A percentile compares a stretch with the other conserved stretches of the same genome.
Evolutionary conservation across 1,140 invertebrate genomes (phyloP).

Genomic region (Papilio dardanus): DNA sequence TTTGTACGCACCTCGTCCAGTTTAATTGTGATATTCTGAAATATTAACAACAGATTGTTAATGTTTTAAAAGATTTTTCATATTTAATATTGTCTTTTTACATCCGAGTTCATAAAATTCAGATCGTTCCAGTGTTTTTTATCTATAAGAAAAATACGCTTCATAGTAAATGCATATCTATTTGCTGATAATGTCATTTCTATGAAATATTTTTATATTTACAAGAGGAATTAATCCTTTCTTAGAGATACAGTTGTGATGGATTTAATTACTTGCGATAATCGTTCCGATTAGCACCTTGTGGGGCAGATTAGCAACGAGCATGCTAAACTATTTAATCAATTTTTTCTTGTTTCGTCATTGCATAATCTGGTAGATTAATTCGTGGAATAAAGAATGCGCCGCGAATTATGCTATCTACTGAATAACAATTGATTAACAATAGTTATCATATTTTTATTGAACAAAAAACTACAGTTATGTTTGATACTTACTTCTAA

Average conservation of each 20-base stretch:
- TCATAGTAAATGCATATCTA: neutral
- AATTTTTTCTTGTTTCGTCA: neutral
- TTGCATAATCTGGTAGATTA: neutral
- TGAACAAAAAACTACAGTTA: too few species aligned
- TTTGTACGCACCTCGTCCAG: conserved; percentile 60
- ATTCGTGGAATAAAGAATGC: neutral
- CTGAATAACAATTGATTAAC: too few species aligned
- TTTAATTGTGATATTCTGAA: conserved; percentile 71
- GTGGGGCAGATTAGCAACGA: neutral
- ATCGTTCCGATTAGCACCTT: neutral
- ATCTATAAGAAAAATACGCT: neutral
- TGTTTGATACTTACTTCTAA: conserved; percentile 55
- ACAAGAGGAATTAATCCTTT: neutral
- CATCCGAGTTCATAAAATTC: too few species aligned
- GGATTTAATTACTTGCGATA: neutral
- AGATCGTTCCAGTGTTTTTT: too few species aligned
- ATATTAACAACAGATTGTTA: conserved; percentile 41
- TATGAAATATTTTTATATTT: conserved; percentile 3
- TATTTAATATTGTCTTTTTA: too few species aligned
- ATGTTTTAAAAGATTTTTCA: too few species aligned
- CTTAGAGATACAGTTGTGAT: neutral
- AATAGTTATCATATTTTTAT: too few species aligned
- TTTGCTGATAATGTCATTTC: neutral
- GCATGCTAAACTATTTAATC: neutral
- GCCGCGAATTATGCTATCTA: neutral